Evolutionary conservation across 2,888 invertebrate species (phyloP).

Genomic region (Cantharis rufa): DNA sequence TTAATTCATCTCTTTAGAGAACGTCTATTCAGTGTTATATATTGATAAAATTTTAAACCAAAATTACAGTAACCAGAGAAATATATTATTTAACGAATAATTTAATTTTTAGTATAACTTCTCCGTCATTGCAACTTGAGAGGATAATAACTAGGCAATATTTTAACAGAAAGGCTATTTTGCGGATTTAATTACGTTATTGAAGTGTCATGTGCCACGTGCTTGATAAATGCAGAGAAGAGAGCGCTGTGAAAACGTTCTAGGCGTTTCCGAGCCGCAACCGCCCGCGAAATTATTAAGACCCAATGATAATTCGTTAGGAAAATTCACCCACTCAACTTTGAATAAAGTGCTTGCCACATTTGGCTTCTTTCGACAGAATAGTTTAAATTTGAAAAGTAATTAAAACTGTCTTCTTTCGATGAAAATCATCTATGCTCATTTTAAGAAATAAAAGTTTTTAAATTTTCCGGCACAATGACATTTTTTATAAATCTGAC

Average conservation of each 20-base stretch:
- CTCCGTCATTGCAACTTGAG: slow-evolving; percentile 45
- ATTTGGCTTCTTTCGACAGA: slow-evolving; percentile 21
- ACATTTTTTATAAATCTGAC: neutral
- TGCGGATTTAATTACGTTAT: slow-evolving; percentile 57
- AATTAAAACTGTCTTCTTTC: slow-evolving; percentile 19
- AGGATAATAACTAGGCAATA: slow-evolving; percentile 54
- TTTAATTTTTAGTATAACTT: slow-evolving; percentile 51
- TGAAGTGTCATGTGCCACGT: slow-evolving; percentile 56
- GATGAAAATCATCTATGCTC: slow-evolving; percentile 8
- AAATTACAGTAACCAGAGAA: slow-evolving; percentile 20
- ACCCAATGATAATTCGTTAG: slow-evolving; percentile 48
- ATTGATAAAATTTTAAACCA: slow-evolving; percentile 26
- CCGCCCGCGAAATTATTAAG: slow-evolving; percentile 48
- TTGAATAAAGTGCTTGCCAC: slow-evolving; percentile 23
- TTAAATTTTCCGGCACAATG: neutral
- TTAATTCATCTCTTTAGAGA: slow-evolving; percentile 23
- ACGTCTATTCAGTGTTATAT: slow-evolving; percentile 22
- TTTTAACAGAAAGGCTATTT: slow-evolving; percentile 54
- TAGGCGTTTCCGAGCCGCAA: slow-evolving; percentile 40
- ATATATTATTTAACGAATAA: slow-evolving; percentile 36
- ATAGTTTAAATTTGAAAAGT: slow-evolving; percentile 19
- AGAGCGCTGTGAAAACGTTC: slow-evolving; percentile 45
- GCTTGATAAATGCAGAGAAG: slow-evolving; percentile 54
- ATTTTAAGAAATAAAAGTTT: slow-evolving; percentile 16
- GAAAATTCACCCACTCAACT: slow-evolving; percentile 26